Percentiles rank a stretch among this genome's conserved stretches.
These are phyloP conservation scores for Sipha maydis DNA, from an alignment of 2,888 invertebrate species.

Conservation along the genomic window DNA sequence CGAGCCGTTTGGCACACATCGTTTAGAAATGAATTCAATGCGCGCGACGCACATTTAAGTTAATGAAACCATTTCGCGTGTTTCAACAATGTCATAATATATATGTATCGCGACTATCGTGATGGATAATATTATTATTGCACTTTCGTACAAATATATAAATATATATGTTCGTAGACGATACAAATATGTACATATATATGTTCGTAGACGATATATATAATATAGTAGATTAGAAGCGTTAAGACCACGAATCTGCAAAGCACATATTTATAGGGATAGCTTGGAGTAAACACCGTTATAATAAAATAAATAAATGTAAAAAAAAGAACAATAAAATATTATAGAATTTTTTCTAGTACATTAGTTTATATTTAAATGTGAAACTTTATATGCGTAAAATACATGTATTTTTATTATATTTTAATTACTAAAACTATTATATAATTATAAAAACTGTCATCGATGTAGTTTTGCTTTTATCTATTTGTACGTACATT, in stretches of 20 bases:
- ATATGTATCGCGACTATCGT: background rate
- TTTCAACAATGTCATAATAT: conserved; percentile 4
- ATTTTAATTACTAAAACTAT: no score
- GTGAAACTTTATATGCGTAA: no score
- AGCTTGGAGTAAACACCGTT: no score
- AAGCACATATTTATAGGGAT: no score
- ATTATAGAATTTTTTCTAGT: background rate
- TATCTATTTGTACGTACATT: background rate
- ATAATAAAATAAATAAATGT: no score
- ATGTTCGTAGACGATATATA: background rate
- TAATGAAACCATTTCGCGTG: conserved; percentile 25
- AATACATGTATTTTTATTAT: no score
- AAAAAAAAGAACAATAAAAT: background rate
- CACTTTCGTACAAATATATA: background rate
- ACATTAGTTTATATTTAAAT: background rate
- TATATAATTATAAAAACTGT: background rate
- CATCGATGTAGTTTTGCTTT: background rate
- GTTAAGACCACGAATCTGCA: no score
- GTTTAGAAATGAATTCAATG: conserved; percentile 20
- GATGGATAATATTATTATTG: background rate
- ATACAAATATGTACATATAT: no score
- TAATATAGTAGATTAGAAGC: background rate
- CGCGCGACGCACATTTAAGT: conserved; percentile 22
- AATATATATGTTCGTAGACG: no score
- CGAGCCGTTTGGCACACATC: conserved; percentile 26